These are phyloP conservation scores for Trichonephila clavata DNA, from an alignment of 1,140 invertebrate genomes.

Conservation along the genomic window DNA sequence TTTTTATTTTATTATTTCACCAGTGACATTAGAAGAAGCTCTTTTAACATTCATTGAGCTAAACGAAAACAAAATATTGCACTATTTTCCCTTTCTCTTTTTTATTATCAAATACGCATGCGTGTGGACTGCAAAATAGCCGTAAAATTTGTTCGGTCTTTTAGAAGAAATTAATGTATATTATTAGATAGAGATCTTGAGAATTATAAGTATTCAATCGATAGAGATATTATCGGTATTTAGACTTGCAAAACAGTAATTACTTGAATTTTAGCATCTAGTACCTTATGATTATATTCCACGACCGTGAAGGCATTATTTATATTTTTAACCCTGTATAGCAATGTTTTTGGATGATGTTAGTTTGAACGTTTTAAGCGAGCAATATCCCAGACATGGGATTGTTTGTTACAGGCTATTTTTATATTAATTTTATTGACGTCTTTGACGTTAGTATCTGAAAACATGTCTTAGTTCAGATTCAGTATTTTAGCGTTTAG, in stretches of 20 bases:
- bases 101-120: too few species aligned
- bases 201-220: neutral
- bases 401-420: neutral
- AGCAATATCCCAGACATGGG: too few species aligned
- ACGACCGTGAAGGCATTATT: neutral
- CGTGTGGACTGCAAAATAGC: too few species aligned
- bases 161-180: too few species aligned
- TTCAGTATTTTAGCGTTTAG: too few species aligned
- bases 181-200: neutral
- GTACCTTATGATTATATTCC: neutral
- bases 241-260: neutral
- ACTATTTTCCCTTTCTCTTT: too few species aligned
- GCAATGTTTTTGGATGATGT: neutral
- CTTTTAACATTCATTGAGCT: too few species aligned
- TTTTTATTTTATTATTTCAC: too few species aligned
- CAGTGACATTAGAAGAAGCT: too few species aligned
- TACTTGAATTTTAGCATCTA: neutral
- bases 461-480: neutral
- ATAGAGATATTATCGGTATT: neutral
- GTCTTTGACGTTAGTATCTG: neutral
- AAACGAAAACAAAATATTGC: too few species aligned
- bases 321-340: neutral
- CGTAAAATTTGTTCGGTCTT: too few species aligned
- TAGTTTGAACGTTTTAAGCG: neutral
- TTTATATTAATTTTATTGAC: neutral